Base-by-base conservation (phyloP, 2,888 invertebrate genomes). In the Laspeyria flexula region DNA sequence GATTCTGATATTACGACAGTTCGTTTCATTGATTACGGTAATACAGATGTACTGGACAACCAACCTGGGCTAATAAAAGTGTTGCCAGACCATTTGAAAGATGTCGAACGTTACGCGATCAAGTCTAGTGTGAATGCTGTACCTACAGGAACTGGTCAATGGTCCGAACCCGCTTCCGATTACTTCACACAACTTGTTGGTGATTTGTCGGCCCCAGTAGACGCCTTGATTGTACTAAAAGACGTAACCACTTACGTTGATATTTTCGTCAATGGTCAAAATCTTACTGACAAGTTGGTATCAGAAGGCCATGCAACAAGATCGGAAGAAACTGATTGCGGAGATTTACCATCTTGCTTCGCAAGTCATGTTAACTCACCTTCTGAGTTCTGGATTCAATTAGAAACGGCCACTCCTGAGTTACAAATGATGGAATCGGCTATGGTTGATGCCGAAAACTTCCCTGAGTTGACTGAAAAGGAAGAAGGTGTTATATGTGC, bases 21-120 rank as follows among this genome's bases (percentile, higher is more conserved):
- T 0, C 93, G 96, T 25, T 96, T 96, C 68, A 94, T 96, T 10
- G 97, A 97, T 77, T 96, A 94, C 69, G 96, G 96, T 7, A 96
- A 96, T 72, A 96, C 96, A 0, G 96, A 96, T 66, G 94, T 96
- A 0, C 90, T 96, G 0, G 93, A 95, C 37, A 95, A 95, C 57
- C 90, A 93, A 15, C 93, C 93, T 0, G 93, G 90, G 0, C 84
- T 93, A 16, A 88, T 96, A 7, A 96, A 95, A 69, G 89, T 90
- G 2, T 86, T 96, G 59, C 94, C 95, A 0, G 93, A 94, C 0
- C 87, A 93, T 10, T 83, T 95, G 66, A 93, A 93, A 35, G 82
- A 88, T 0, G 73, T 93, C 0, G 94, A 94, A 53, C 86, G 92
- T 9, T 94, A 93, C 62, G 94, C 95, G 0, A 79, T 94, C 11